Percentiles rank a stretch among this genome's conserved stretches.
These are phyloP conservation scores for Buteo buteo DNA, from an alignment of 2,113 vertebrate species.

Conservation along the genomic window DNA sequence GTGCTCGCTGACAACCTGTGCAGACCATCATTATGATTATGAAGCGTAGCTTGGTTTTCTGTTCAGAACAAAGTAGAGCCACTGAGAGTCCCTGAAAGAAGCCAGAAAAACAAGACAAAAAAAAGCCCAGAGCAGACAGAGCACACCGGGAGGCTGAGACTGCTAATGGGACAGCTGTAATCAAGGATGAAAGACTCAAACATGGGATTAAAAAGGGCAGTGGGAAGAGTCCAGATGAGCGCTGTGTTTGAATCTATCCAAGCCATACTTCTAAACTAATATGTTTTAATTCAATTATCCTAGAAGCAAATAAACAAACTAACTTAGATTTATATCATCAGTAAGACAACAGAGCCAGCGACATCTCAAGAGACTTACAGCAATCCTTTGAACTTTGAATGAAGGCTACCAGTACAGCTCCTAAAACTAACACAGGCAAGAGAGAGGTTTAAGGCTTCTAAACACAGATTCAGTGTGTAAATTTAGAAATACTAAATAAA, in stretches of 20 bases:
- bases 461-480: not conserved
- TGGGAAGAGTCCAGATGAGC: not conserved
- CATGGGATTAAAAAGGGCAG: not conserved
- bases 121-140: not conserved
- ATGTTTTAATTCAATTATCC: conserved; percentile 3
- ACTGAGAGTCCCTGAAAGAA: not conserved
- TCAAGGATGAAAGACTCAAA: conserved; percentile 4
- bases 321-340: not conserved
- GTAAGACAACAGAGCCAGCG: not conserved
- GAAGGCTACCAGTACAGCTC: not conserved
- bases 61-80: not conserved
- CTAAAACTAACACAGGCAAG: not conserved
- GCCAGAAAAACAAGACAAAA: not conserved
- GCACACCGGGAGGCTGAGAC: not conserved
- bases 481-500: conserved; percentile 11
- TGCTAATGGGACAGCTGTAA: not conserved
- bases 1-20: not conserved
- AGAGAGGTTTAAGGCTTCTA: not conserved
- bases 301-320: conserved; percentile 6
- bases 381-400: not conserved
- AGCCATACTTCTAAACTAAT: not conserved
- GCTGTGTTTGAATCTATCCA: not conserved
- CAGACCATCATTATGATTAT: not conserved
- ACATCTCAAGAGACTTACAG: not conserved
- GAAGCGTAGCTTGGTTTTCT: not conserved